Conservation (phyloP, 2,113 vertebrate species). For the Bubo bubo region DNA sequence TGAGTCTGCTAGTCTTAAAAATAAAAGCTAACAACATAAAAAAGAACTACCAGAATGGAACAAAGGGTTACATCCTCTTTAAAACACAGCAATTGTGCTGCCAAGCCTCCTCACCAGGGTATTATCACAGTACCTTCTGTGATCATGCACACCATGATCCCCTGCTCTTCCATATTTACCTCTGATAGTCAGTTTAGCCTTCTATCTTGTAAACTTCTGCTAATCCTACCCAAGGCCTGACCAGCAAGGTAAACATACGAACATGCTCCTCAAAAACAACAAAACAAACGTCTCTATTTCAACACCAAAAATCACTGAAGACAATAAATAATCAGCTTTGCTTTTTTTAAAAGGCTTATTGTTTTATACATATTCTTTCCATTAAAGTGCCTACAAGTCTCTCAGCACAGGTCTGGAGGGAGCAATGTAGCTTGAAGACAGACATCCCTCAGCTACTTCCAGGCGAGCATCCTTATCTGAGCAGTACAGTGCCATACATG, state of each 20-base stretch:
- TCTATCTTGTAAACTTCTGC: background rate
- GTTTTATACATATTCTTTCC: background rate
- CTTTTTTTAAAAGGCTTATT: background rate
- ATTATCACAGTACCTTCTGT: background rate
- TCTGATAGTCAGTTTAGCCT: background rate
- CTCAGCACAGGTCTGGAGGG: background rate
- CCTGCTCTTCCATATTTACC: background rate
- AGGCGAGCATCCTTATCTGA: background rate
- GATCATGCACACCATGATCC: background rate
- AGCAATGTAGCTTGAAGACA: background rate
- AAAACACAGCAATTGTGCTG: background rate
- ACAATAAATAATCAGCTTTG: background rate
- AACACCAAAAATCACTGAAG: background rate
- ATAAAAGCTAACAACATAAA: background rate
- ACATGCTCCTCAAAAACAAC: background rate
- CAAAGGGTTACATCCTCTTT: background rate
- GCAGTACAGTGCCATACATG: background rate
- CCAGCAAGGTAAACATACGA: background rate
- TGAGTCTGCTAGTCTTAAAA: background rate
- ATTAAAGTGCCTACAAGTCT: background rate
- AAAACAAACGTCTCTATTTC: background rate
- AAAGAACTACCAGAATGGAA: background rate
- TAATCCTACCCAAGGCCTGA: background rate
- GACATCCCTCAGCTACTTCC: background rate
- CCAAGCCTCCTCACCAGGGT: background rate